phyloP scores from a whole-genome alignment of 2,797 vertebrate genomes.

The Mareca strepera region DNA sequence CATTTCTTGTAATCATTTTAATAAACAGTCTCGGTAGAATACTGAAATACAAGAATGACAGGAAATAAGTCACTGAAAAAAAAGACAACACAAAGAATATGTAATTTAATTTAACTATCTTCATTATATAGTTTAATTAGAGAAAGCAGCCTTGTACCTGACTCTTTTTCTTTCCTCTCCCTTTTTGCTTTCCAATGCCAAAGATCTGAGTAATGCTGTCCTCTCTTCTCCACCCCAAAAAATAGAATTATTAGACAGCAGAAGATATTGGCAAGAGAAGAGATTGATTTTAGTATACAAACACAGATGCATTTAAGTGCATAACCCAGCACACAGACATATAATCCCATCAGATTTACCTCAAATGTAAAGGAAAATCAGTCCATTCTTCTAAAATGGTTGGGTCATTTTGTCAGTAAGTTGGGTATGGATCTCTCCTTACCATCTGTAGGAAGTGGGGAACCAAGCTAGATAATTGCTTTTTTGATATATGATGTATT shows the following conservation, averaged over 20 bases:
- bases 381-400: rapidly evolving
- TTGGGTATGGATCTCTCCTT: background rate
- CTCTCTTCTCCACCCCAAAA: background rate
- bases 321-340: background rate
- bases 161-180: background rate
- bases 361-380: background rate
- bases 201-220: background rate
- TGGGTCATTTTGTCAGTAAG: background rate
- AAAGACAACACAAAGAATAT: background rate
- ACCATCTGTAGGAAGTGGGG: background rate
- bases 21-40: background rate
- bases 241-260: background rate
- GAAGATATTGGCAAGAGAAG: background rate
- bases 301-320: background rate
- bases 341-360: background rate
- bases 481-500: background rate
- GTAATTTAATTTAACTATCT: background rate
- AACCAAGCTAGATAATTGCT: background rate
- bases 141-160: background rate
- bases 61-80: background rate
- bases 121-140: background rate
- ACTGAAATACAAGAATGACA: background rate
- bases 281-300: background rate
- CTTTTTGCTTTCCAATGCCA: background rate
- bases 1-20: background rate